phyloP scores from a whole-genome alignment of 1,140 invertebrate genomes.

The Nylanderia fulva region DNA sequence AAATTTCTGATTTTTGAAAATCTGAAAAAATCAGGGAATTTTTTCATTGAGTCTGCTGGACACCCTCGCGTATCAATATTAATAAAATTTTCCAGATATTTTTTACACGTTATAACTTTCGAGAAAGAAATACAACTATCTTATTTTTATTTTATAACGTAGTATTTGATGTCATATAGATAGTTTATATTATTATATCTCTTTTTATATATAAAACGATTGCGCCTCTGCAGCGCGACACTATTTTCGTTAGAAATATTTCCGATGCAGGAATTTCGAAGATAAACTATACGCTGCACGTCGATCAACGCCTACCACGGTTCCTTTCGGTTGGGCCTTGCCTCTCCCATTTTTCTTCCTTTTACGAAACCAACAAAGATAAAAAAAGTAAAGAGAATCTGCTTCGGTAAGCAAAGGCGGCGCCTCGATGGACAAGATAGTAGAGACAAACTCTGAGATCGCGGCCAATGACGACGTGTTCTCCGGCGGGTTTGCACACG shows the following conservation, averaged over 20 bases:
- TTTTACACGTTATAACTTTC: not conserved
- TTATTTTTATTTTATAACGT: slow-evolving; percentile 12
- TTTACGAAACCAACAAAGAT: slow-evolving; percentile 56
- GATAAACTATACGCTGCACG: slow-evolving; percentile 50
- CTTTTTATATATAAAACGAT: slow-evolving; percentile 11
- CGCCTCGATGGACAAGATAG: slow-evolving; percentile 67
- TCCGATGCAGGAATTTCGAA: slow-evolving; percentile 57
- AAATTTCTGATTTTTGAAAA: too few relatives aligned
- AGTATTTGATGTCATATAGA: not conserved
- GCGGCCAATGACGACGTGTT: slow-evolving; percentile 58
- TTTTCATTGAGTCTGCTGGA: too few relatives aligned
- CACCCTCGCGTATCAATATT: not conserved
- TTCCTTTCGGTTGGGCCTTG: slow-evolving; percentile 30
- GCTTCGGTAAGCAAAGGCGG: slow-evolving; percentile 68
- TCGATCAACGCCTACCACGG: slow-evolving; percentile 50
- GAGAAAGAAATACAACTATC: not conserved
- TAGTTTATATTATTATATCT: not conserved
- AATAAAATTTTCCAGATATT: not conserved
- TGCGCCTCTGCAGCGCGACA: not conserved
- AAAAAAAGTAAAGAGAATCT: slow-evolving; percentile 56
- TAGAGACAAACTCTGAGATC: slow-evolving; percentile 56
- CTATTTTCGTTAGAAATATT: slow-evolving; percentile 54
- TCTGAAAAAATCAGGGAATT: too few relatives aligned
- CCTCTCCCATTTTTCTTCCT: slow-evolving; percentile 55
- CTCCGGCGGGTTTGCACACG: slow-evolving; percentile 40